A percentile compares a stretch with the other conserved stretches of the same genome.
These are phyloP conservation scores for Isaurus tuberculatus DNA, from an alignment of 92 coral and sea anemone species.

Conservation along the genomic window DNA sequence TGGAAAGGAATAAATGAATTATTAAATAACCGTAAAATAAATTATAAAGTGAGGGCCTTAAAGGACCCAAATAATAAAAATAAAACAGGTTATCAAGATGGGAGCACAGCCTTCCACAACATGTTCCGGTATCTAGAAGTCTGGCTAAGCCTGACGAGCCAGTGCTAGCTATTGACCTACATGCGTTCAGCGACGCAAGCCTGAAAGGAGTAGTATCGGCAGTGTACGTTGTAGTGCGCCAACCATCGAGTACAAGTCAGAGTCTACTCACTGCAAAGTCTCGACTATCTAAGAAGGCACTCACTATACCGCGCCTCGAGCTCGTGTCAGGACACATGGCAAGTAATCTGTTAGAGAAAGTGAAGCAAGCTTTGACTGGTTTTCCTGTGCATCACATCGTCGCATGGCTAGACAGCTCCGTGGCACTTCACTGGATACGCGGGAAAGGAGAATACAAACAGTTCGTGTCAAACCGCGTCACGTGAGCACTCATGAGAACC, in stretches of 20 bases:
- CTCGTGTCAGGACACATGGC: neutral
- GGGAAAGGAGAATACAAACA: constrained; percentile 73
- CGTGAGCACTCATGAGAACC: constrained; percentile 70
- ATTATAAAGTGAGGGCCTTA: no score
- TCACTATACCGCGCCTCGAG: constrained; percentile 56
- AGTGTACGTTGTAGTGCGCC: constrained; percentile 30
- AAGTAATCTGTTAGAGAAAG: constrained; percentile 57
- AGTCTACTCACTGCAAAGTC: constrained; percentile 42
- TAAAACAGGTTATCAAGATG: neutral
- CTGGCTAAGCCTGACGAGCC: constrained; percentile 18
- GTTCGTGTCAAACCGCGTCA: constrained; percentile 72
- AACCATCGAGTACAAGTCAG: constrained; percentile 37
- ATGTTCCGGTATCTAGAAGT: constrained; percentile 5
- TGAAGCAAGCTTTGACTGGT: constrained; percentile 64
- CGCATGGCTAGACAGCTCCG: constrained; percentile 37
- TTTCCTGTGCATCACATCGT: constrained; percentile 60
- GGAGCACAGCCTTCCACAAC: constrained; percentile 21
- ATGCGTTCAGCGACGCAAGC: constrained; percentile 46
- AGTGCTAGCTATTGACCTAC: constrained; percentile 35
- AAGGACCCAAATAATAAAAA: no score
- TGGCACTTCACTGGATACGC: neutral
- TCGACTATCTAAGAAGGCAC: constrained; percentile 1
- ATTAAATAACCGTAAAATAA: no score
- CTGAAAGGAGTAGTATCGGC: constrained; percentile 42
- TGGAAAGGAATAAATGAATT: no score